These are phyloP conservation scores for Petrolisthes cinctipes DNA, from an alignment of 2,888 invertebrate species.

Conservation along the genomic window DNA sequence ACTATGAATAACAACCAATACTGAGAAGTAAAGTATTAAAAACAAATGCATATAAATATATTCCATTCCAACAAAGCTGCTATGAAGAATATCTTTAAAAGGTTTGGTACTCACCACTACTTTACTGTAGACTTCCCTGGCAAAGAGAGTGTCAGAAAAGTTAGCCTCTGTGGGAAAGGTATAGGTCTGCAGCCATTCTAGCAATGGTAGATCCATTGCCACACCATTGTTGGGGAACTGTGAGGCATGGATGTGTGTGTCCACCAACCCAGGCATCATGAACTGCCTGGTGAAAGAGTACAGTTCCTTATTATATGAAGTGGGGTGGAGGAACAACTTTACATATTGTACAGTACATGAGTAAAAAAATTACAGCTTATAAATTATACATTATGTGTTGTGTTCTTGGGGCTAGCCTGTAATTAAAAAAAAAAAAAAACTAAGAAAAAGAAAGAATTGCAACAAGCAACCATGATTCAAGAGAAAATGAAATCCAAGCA, in stretches of 20 bases:
- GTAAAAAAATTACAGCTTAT: too few species aligned
- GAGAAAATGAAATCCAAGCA: background rate
- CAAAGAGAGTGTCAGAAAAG: slow-evolving; percentile 79
- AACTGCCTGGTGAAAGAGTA: slow-evolving; percentile 71
- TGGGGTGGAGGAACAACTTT: too few species aligned
- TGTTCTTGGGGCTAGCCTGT: too few species aligned
- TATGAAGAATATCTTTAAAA: background rate
- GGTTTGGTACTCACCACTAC: slow-evolving; percentile 75
- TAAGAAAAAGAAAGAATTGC: background rate
- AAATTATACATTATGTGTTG: too few species aligned
- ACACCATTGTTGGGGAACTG: slow-evolving; percentile 89
- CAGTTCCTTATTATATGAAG: too few species aligned
- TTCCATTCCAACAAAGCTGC: too few species aligned
- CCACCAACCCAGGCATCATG: slow-evolving; percentile 88
- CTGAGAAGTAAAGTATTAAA: too few species aligned
- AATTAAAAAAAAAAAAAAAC: too few species aligned
- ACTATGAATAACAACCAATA: too few species aligned
- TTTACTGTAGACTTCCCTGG: slow-evolving; percentile 79
- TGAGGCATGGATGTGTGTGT: slow-evolving; percentile 90
- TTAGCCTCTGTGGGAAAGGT: slow-evolving; percentile 87
- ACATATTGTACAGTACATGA: too few species aligned
- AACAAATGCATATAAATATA: too few species aligned
- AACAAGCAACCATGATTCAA: background rate
- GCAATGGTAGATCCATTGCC: slow-evolving; percentile 82
- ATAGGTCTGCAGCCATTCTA: slow-evolving; percentile 88